phyloP scores from a whole-genome alignment of 35 echinoderm and acorn worm species.

The Hemicentrotus pulcherrimus region DNA sequence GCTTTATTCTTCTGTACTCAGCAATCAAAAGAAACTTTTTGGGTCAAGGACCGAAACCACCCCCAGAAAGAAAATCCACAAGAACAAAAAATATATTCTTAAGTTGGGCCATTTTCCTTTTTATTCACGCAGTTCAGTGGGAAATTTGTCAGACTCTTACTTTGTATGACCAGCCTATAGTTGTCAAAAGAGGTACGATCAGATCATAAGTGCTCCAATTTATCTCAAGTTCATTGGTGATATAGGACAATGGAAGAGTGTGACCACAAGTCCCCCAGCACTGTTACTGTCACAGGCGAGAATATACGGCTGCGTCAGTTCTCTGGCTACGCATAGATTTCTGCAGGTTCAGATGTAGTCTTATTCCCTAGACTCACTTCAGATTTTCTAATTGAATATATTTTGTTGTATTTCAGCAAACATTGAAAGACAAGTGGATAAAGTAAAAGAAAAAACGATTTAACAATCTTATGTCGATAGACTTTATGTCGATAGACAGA shows the following conservation, averaged over 20 bases:
- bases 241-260: neutral
- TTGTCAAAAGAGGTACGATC: neutral
- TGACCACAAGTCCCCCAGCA: neutral
- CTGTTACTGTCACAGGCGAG: neutral
- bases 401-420: too few relatives aligned
- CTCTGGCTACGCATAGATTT: too few relatives aligned
- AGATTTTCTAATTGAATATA: too few relatives aligned
- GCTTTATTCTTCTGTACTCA: neutral
- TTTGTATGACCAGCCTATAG: neutral
- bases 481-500: too few relatives aligned
- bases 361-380: too few relatives aligned
- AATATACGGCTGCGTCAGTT: too few relatives aligned
- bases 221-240: neutral
- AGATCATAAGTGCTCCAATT: neutral
- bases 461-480: too few relatives aligned
- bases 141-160: neutral
- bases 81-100: neutral
- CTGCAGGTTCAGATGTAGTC: too few relatives aligned
- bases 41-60: neutral
- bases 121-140: neutral
- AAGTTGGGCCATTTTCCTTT: neutral
- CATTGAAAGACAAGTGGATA: too few relatives aligned
- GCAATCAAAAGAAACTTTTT: neutral
- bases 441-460: too few relatives aligned
- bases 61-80: neutral